Evolutionary conservation across 2,113 vertebrate genomes (phyloP), one percentile per base, ranked within the genome.

Genomic region (Salminus brasiliensis): DNA sequence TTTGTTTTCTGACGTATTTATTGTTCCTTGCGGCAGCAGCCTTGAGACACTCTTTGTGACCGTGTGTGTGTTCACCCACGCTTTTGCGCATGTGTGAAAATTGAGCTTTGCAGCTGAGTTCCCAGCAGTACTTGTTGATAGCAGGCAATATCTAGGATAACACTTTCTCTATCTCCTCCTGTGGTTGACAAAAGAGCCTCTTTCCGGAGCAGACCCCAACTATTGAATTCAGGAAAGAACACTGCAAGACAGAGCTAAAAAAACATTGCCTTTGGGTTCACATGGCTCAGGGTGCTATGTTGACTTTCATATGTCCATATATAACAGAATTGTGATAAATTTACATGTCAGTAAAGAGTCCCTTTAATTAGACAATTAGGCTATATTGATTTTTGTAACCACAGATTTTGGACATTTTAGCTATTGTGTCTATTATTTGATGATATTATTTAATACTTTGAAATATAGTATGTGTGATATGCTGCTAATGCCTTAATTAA

Each of bases 31-130:
- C 49, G 7, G 74, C 63, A 77, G 39, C 74, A 77, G 74, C 74
- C 74, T 77, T 77, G 74, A 77, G 65, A 77, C 36, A 57, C 63
- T 79, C 57, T 79, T 77, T 78, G 68, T 82, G 41, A 77, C 39
- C 41, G 52, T 55, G 62, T 69, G 63, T 68, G n/a, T 47, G 45
- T 45, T 32, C 47, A 57, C 60, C 53, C 67, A 72, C 34, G 74
- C 74, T 59, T 55, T 59, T 81, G 74, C 66, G 74, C 63, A 30
- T 68, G 65, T 53, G 63, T 72, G 73, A 60, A 39, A 23, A 23
- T 23, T 63, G 36, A 45, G 6, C 15, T 55, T 74, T 74, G 72
- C 78, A 68, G 72, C 36, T 63, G 68, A 76, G 62, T 55, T 39
- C 49, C 63, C 74, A 77, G 74, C 65, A 77, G 74, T 77, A 77